Percentiles rank a stretch among this genome's conserved stretches.
phyloP scores from a whole-genome alignment of 2,888 invertebrate genomes.

The Cheilosia urbana region DNA sequence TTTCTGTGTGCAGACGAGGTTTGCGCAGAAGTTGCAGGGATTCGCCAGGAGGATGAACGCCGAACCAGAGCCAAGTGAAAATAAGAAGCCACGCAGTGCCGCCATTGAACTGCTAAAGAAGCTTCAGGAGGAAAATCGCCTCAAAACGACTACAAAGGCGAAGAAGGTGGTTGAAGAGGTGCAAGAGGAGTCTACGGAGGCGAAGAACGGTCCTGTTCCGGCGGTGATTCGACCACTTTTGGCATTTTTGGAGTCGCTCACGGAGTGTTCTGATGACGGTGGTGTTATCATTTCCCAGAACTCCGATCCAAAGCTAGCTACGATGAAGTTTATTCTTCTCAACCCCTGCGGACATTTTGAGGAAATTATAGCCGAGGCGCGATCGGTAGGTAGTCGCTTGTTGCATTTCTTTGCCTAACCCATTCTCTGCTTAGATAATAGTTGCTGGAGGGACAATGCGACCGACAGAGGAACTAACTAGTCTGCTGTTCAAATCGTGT shows the following conservation, averaged over 20 bases:
- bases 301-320: slow-evolving; percentile 81
- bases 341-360: slow-evolving; percentile 94
- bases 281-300: slow-evolving; percentile 88
- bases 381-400: slow-evolving; percentile 84
- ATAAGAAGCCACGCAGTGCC: slow-evolving; percentile 77
- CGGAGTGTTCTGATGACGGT: slow-evolving; percentile 91
- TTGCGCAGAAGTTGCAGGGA: slow-evolving; percentile 91
- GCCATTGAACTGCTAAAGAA: slow-evolving; percentile 74
- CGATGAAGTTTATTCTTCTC: slow-evolving; percentile 92
- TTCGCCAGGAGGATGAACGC: slow-evolving; percentile 77
- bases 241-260: slow-evolving; percentile 91
- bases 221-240: slow-evolving; percentile 85
- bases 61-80: slow-evolving; percentile 78
- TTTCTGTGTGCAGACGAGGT: slow-evolving; percentile 90
- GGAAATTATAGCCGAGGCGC: slow-evolving; percentile 90
- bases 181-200: slow-evolving; percentile 33
- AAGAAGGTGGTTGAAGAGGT: slow-evolving; percentile 24
- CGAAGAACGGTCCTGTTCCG: slow-evolving; percentile 38
- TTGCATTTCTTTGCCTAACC: not conserved
- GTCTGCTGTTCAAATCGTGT: slow-evolving; percentile 87
- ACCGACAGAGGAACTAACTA: slow-evolving; percentile 93
- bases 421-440: slow-evolving; percentile 86
- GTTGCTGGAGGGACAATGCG: slow-evolving; percentile 99
- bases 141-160: slow-evolving; percentile 36
- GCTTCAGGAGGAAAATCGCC: slow-evolving; percentile 67